A percentile compares a stretch with the other conserved stretches of the same genome.
These are phyloP conservation scores for cat (Felis catus) DNA, from an alignment of 2,113 vertebrate genomes.

Conservation along the genomic window F.catus_Fca126_mat1.0 CM031417.1:112202501-112203000, in stretches of 20 bases:
- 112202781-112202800: slow-evolving; percentile 23
- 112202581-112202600: slow-evolving; percentile 6
- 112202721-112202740: not conserved
- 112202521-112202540: not conserved
- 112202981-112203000: not conserved
- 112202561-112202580: not conserved
- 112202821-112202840: not conserved
- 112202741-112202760: not conserved
- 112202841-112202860: slow-evolving; percentile 26
- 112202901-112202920: not conserved
- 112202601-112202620: not conserved
- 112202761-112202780: slow-evolving; percentile 35
- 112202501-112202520: not conserved
- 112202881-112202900: not conserved
- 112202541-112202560: not conserved
- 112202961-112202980: not conserved
- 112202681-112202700: not conserved
- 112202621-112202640: not conserved
- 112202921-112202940: not conserved
- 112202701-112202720: not conserved
- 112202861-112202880: slow-evolving; percentile 37
- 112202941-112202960: not conserved
- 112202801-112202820: not conserved
- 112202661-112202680: not conserved
- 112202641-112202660: slow-evolving; percentile 5